Conservation (phyloP, 2,888 invertebrate species). For the Andrena hattorfiana region DNA sequence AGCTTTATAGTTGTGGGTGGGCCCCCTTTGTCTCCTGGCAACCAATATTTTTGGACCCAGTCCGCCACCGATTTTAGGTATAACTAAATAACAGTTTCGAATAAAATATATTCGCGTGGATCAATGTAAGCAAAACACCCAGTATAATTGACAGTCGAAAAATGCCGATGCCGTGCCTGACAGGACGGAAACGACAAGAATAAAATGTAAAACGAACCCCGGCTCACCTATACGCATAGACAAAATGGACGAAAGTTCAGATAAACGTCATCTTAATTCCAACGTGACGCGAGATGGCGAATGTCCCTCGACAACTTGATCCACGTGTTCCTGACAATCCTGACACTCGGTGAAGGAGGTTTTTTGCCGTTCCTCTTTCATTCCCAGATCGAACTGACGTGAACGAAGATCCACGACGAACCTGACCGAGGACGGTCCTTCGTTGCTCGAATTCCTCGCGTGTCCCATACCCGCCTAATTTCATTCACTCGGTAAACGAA, state of each 20-base stretch:
- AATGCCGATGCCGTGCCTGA: not conserved
- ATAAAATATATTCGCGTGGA: no score
- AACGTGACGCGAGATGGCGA: conserved; percentile 37
- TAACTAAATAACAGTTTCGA: no score
- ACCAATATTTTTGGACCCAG: no score
- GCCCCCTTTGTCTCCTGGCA: no score
- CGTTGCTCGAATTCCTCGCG: conserved; percentile 51
- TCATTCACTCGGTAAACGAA: conserved; percentile 48
- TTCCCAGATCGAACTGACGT: conserved; percentile 19
- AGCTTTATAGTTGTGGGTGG: no score
- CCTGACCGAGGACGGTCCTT: conserved; percentile 2
- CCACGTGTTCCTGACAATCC: conserved; percentile 9
- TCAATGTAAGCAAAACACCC: not conserved
- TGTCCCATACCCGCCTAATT: conserved; percentile 54
- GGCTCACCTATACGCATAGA: not conserved
- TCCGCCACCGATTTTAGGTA: no score
- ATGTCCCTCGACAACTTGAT: conserved; percentile 39
- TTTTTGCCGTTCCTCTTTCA: conserved; percentile 21
- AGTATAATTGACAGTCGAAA: not conserved
- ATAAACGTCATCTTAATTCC: conserved; percentile 39
- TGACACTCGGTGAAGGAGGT: not conserved
- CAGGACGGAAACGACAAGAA: not conserved
- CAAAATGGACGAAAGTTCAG: conserved; percentile 16
- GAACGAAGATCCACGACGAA: conserved; percentile 26
- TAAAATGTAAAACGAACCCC: not conserved